Percentiles rank a stretch among this genome's conserved stretches.
phyloP scores from a whole-genome alignment of 92 coral and sea anemone species.

The Porites rus region DNA sequence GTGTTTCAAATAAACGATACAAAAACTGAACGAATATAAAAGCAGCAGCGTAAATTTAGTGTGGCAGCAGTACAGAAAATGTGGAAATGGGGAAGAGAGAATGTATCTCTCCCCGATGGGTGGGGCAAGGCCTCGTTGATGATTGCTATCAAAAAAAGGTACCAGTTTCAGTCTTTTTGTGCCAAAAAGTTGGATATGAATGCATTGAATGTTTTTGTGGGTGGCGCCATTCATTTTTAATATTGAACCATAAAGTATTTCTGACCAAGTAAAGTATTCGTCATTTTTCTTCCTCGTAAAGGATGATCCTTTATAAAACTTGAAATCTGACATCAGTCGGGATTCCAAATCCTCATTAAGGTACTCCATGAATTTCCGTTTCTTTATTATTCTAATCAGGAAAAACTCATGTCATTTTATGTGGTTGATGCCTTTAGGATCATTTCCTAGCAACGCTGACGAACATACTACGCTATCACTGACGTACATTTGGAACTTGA shows the following conservation, averaged over 20 bases:
- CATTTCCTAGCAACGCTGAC: slow-evolving; percentile 19
- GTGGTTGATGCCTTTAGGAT: slow-evolving; percentile 1
- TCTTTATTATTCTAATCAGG: slow-evolving; percentile 9
- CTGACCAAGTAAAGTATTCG: background rate
- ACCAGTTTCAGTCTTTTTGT: too few relatives aligned
- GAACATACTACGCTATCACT: background rate
- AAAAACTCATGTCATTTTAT: background rate
- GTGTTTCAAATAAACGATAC: background rate
- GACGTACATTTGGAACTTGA: too few relatives aligned
- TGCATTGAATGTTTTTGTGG: background rate
- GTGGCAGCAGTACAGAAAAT: too few relatives aligned
- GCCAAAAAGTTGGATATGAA: too few relatives aligned
- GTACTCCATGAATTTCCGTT: slow-evolving; percentile 2
- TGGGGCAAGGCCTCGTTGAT: too few relatives aligned
- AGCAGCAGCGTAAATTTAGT: background rate
- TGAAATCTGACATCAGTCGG: slow-evolving; percentile 14
- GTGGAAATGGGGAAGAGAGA: too few relatives aligned
- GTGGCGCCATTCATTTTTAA: background rate
- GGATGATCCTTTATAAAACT: slow-evolving; percentile 20
- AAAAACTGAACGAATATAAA: too few relatives aligned
- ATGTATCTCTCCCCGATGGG: too few relatives aligned
- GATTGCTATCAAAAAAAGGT: too few relatives aligned
- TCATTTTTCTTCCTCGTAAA: background rate
- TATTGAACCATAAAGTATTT: background rate
- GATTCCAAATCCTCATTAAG: slow-evolving; percentile 1